phyloP scores from a whole-genome alignment of 2,113 vertebrate genomes.

The Upupa epops region DNA sequence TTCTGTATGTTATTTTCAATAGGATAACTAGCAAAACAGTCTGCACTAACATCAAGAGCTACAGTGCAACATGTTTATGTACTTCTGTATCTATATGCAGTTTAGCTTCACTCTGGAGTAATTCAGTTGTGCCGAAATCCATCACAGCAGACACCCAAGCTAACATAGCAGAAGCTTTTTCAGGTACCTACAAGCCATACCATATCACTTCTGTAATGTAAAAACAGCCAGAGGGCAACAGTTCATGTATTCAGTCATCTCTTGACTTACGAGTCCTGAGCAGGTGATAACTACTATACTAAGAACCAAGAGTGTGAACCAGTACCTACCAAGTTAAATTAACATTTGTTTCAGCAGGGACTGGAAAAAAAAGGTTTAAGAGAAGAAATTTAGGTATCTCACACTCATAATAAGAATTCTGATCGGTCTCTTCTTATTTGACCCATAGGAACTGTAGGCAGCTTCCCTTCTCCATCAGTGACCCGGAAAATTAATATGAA shows the following conservation, averaged over 20 bases:
- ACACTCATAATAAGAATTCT: neutral
- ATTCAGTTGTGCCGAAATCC: neutral
- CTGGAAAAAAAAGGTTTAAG: neutral
- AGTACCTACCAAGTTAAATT: neutral
- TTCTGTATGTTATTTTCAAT: neutral
- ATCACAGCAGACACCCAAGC: neutral
- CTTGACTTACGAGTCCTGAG: neutral
- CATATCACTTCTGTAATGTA: neutral
- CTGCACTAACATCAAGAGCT: neutral
- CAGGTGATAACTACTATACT: neutral
- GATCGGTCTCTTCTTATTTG: neutral
- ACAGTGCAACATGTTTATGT: accelerated
- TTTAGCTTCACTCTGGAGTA: neutral
- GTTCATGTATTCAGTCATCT: neutral
- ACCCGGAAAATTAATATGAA: conserved; percentile 23
- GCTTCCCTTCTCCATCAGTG: neutral
- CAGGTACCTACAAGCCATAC: neutral
- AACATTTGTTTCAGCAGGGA: neutral
- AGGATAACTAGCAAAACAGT: neutral
- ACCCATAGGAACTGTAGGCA: neutral
- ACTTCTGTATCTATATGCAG: neutral
- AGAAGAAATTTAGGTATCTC: neutral
- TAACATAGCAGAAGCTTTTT: neutral
- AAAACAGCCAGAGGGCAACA: neutral
- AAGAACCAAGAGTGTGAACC: neutral